Conservation (phyloP, 2,888 invertebrate species). For the Exephanes ischioxanthus region DNA sequence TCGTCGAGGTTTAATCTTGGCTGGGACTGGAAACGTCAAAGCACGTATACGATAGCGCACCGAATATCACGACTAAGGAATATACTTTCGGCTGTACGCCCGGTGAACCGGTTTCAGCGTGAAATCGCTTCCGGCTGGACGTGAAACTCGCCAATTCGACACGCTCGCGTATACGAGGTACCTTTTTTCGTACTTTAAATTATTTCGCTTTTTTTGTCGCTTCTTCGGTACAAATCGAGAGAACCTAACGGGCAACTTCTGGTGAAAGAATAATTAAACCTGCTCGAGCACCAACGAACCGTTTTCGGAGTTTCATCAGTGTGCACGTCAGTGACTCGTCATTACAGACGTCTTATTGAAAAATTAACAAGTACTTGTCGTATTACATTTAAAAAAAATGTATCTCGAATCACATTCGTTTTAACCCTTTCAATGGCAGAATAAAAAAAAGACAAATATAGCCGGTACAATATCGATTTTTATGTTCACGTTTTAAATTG, state of each 20-base stretch:
- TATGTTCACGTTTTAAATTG: too few relatives aligned
- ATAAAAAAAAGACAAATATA: too few relatives aligned
- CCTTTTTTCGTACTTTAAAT: not conserved
- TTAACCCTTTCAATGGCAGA: too few relatives aligned
- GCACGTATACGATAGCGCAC: conserved; percentile 1
- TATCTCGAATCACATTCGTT: too few relatives aligned
- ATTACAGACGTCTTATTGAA: not conserved
- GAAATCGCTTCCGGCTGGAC: conserved; percentile 1
- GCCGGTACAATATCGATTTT: too few relatives aligned
- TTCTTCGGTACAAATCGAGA: not conserved
- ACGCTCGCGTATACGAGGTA: not conserved
- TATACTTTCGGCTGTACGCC: conserved; percentile 26
- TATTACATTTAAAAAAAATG: not conserved
- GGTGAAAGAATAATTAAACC: not conserved
- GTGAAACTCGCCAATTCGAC: conserved; percentile 24
- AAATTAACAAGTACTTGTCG: not conserved
- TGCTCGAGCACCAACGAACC: not conserved
- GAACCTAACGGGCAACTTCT: not conserved
- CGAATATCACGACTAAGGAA: not conserved
- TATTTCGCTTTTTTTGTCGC: not conserved
- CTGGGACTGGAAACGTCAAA: conserved; percentile 1
- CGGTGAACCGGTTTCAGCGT: conserved; percentile 38
- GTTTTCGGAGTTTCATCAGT: not conserved
- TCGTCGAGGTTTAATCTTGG: conserved; percentile 45
- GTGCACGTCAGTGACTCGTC: not conserved